Base-by-base conservation (phyloP, 1,140 invertebrate species). In the Tetramorium simillimum region DNA sequence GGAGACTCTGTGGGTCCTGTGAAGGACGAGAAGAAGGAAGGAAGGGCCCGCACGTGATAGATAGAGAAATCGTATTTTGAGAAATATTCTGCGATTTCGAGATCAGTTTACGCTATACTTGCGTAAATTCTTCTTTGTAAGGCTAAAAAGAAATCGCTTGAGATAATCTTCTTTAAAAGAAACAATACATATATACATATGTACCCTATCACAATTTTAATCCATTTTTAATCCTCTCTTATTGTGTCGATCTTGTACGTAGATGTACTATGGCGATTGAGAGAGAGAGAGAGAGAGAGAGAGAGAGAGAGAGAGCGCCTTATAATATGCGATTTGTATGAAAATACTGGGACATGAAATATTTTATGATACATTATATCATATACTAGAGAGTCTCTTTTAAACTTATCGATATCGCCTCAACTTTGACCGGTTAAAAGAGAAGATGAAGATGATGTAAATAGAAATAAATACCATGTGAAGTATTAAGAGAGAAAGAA, bases 11-110 rank as follows among this genome's bases (percentile, higher is more conserved):
- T 69, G 69, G 76, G 77, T 86, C 86, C 81, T 70, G 86, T 77
- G 76, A 85, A 86, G 75, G 88, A 90, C 65, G 86, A 73, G 75
- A 80, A 81, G 49, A 73, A 89, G 72, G 65, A 80, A 86, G 82
- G 53, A 87, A 89, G 77, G 70, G 82, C 43, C 46, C 58, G 72
- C 56, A 67, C 58, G 56, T 78, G 85, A 86, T 53, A 78, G 87
- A 89, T 72, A 70, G 72, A 87, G 72, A 72, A 70, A 86, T 58
- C 37, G 40, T 37, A 53, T 53, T 53, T 80, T 21, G 18, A 49
- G 56, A 43, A 78, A 65, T 43, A 28, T 4, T 3, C 16, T 65
- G 18, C 40, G 12, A 78, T 65, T 78, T 78, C 18, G 18, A 73
- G 16, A 62, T 46, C 72, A 33, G 0, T 21, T 1, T 24, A 16